A percentile compares a stretch with the other conserved stretches of the same genome.
These are phyloP conservation scores for Indri indri DNA, from an alignment of 2,113 vertebrate species.

Conservation along the genomic window DNA sequence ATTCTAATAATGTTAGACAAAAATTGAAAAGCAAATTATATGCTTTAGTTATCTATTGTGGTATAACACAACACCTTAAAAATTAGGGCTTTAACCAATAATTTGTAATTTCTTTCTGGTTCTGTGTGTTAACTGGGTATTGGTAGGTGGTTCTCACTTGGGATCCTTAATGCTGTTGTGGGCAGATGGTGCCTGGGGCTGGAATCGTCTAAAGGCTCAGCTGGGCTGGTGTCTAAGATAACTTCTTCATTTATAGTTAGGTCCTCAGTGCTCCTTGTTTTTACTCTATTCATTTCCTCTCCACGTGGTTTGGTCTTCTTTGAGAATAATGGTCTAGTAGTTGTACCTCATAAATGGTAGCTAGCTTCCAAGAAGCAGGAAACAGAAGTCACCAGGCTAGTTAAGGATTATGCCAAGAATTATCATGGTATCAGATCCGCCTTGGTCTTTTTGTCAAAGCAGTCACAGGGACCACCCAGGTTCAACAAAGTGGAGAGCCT, in stretches of 20 bases:
- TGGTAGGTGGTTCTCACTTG: neutral
- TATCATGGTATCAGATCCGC: rapidly evolving
- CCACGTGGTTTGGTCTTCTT: neutral
- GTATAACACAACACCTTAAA: neutral
- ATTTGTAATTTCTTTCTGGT: neutral
- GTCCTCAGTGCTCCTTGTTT: neutral
- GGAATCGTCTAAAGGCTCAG: neutral
- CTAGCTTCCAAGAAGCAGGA: neutral
- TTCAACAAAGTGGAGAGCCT: neutral
- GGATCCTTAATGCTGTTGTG: rapidly evolving
- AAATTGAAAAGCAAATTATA: neutral
- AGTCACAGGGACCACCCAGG: neutral
- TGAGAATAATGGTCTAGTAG: neutral
- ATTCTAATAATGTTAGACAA: neutral
- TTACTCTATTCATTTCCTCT: neutral
- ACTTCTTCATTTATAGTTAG: neutral
- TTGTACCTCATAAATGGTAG: neutral
- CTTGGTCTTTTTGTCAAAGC: neutral
- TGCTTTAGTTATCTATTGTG: neutral
- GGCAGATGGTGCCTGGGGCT: neutral
- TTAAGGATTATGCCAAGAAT: neutral
- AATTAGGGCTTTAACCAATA: neutral
- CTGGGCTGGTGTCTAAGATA: neutral
- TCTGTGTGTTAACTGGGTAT: neutral
- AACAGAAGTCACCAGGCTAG: neutral